These are phyloP conservation scores for Panagrolaimus sp. DNA, from an alignment of 1,140 invertebrate species.

Conservation along the genomic window DNA sequence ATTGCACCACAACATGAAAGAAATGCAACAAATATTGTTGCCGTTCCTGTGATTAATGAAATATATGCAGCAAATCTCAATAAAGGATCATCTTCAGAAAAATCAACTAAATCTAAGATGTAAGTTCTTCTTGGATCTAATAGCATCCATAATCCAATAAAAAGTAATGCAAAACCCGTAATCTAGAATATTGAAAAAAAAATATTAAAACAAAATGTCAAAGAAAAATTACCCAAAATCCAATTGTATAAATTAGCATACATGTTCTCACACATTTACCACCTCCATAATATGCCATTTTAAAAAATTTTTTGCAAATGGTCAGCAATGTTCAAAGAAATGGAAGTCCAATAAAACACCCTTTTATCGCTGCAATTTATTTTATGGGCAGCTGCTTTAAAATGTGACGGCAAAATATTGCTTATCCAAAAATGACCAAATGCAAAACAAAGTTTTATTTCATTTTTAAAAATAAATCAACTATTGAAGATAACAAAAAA, in stretches of 20 bases:
- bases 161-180: not conserved
- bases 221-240: slow-evolving; percentile 6
- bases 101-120: slow-evolving; percentile 40
- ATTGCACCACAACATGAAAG: slow-evolving; percentile 39
- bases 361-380: too few relatives aligned
- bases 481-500: too few relatives aligned
- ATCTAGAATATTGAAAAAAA: not conserved
- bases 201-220: not conserved
- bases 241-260: slow-evolving; percentile 5
- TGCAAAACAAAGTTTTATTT: too few relatives aligned
- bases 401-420: too few relatives aligned
- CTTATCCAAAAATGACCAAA: too few relatives aligned
- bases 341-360: too few relatives aligned
- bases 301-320: too few relatives aligned
- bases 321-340: too few relatives aligned
- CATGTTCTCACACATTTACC: slow-evolving; percentile 9
- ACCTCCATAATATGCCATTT: not conserved
- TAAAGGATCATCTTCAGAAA: slow-evolving; percentile 45
- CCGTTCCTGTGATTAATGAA: slow-evolving; percentile 21
- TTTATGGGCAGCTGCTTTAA: too few relatives aligned
- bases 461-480: too few relatives aligned
- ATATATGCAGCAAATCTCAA: slow-evolving; percentile 37
- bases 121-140: slow-evolving; percentile 37
- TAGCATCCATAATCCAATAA: slow-evolving; percentile 37
- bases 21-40: slow-evolving; percentile 28